Evolutionary conservation across 92 coral and sea anemone species (phyloP).

Genomic region (Porites divaricata): DNA sequence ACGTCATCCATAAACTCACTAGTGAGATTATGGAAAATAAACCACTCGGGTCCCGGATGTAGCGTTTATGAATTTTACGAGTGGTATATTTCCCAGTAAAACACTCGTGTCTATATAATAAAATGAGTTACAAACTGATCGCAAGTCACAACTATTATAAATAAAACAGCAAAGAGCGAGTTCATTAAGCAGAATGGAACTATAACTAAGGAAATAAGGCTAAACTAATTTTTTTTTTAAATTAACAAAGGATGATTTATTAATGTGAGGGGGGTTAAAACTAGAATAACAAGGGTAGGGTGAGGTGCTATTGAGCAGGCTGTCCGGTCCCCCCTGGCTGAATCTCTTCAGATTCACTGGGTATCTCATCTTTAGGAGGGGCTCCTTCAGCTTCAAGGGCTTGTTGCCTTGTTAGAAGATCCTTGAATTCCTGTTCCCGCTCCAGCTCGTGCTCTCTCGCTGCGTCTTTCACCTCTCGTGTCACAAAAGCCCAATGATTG

Average conservation of each 20-base stretch:
- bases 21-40: no score
- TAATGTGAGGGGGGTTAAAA: not conserved
- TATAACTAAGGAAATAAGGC: not conserved
- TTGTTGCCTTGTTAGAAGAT: slow-evolving; percentile 34
- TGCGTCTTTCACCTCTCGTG: slow-evolving; percentile 79
- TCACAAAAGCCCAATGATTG: slow-evolving; percentile 93
- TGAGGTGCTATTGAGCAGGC: slow-evolving; percentile 5
- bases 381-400: slow-evolving; percentile 24
- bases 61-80: no score
- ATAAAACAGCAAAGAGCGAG: not conserved
- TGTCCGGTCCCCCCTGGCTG: slow-evolving; percentile 7
- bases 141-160: not conserved
- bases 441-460: slow-evolving; percentile 72
- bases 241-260: not conserved
- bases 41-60: no score
- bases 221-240: not conserved
- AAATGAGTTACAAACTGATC: not conserved
- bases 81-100: no score
- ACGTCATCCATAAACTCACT: no score
- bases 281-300: not conserved
- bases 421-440: slow-evolving; percentile 74
- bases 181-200: not conserved
- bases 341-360: slow-evolving; percentile 14
- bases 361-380: slow-evolving; percentile 23
- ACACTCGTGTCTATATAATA: no score